Evolutionary conservation across 2,888 invertebrate genomes (phyloP).

Genomic region (Tetragonula carbonaria): DNA sequence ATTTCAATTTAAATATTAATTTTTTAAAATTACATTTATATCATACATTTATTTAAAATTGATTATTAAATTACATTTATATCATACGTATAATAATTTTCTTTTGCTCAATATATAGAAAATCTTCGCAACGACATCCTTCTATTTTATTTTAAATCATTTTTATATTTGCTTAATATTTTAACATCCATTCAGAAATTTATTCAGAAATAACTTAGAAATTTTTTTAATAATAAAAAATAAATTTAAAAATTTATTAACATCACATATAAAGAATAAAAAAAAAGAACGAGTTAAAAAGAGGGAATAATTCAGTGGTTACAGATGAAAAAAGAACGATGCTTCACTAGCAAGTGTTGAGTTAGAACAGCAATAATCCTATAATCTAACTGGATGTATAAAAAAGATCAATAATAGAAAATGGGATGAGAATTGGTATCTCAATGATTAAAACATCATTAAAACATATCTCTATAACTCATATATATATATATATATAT

Average conservation of each 20-base stretch:
- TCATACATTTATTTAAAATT: too few relatives aligned
- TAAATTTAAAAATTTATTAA: too few relatives aligned
- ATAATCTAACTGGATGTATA: constrained; percentile 34
- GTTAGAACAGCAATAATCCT: constrained; percentile 50
- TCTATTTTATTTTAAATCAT: background rate
- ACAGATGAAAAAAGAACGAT: constrained; percentile 36
- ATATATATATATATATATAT: too few relatives aligned
- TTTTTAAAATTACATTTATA: background rate
- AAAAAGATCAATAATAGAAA: constrained; percentile 41
- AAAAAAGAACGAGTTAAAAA: too few relatives aligned
- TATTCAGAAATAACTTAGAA: too few relatives aligned
- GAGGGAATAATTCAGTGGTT: constrained; percentile 19
- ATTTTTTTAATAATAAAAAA: too few relatives aligned
- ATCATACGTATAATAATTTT: background rate
- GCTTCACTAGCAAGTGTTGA: constrained; percentile 43
- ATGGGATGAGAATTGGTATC: constrained; percentile 32
- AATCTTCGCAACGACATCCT: background rate
- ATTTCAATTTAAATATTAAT: background rate
- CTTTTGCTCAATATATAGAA: background rate
- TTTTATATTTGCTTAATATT: background rate
- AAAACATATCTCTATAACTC: constrained; percentile 11
- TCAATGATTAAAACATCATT: constrained; percentile 54
- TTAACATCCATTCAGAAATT: too few relatives aligned
- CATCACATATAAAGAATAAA: background rate
- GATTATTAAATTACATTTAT: background rate